A percentile compares a stretch with the other conserved stretches of the same genome.
Conservation (phyloP, 2,888 invertebrate species). For the Schizaphis graminum region DNA sequence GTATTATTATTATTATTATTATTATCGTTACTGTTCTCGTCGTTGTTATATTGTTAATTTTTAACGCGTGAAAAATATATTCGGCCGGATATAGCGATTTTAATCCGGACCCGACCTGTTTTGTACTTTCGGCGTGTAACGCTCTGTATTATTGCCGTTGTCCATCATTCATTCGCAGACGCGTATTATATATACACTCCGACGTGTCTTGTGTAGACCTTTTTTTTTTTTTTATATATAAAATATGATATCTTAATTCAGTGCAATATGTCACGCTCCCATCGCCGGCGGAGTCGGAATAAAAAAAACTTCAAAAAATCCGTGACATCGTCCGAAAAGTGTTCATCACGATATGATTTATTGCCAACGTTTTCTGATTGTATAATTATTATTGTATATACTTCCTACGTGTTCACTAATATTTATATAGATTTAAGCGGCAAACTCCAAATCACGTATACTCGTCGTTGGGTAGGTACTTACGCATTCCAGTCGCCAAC, state of each 20-base stretch:
- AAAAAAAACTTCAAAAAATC: neutral
- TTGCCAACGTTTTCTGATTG: conserved; percentile 13
- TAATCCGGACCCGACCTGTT: neutral
- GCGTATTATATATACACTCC: neutral
- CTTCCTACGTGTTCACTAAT: neutral
- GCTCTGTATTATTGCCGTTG: neutral
- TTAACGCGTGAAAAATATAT: neutral
- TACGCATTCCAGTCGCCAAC: neutral
- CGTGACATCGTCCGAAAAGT: neutral
- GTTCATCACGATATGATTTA: neutral
- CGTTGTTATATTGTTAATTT: neutral
- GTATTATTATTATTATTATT: conserved; percentile 12
- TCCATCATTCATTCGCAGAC: neutral
- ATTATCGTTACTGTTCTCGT: neutral
- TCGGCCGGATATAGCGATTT: neutral
- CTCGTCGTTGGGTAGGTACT: neutral
- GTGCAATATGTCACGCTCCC: neutral
- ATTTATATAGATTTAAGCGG: neutral
- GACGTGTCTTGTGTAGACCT: neutral
- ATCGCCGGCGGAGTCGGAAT: neutral
- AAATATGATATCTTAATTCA: neutral
- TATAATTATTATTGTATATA: conserved; percentile 20
- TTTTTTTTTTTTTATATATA: neutral
- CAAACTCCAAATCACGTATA: neutral
- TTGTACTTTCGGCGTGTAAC: neutral